Base-by-base conservation (phyloP, 2,113 vertebrate genomes). In the Urocolius indicus region DNA sequence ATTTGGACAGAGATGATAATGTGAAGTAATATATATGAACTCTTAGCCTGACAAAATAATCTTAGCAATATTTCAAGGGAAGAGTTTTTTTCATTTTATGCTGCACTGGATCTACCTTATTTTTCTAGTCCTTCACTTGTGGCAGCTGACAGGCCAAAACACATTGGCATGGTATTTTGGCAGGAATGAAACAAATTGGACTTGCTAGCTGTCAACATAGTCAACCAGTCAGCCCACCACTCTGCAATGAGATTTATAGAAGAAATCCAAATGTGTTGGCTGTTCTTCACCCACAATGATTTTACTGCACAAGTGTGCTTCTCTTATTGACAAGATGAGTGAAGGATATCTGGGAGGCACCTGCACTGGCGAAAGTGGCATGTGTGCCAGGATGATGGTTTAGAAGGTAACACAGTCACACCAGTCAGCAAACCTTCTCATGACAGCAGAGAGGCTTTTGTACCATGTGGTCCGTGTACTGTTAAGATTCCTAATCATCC, bases 391-490 rank as follows among this genome's bases (percentile, higher is more conserved):
- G 22, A 43, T 20, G 43, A 16, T 43, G 15, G 15, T 32, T 12
- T 16, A 23, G 29, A 24, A 13, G 54, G 17, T 62, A 15, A 45
- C 13, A 11, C 11, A 13, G 41, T 29, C 51, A 12, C 11, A 4
- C 4, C 16, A 57, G 24, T 36, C 57, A 45, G 55, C 17, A 34
- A 7, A 3, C 27, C 24, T 17, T 24, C 38, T 12, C 29, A 12
- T 6, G 36, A 19, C 0, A 1, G 16, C 45, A 46, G 22, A 57
- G 41, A 20, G 43, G 26, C 0, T 45, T 30, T 26, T 63, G 34
- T 0, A 2, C 14, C 38, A 2, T 0, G 2, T 38, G 11, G 8
- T 16, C 18, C 12, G 0, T 20, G 45, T 16, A 2, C 8, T 32
- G 17, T 36, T 24, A 1, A 2, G 27, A 9, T 14, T 43, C 21